Percentiles rank a stretch among this genome's conserved stretches.
phyloP scores from a whole-genome alignment of 1,140 invertebrate genomes.

The Drosophila pseudoobscura region DNA sequence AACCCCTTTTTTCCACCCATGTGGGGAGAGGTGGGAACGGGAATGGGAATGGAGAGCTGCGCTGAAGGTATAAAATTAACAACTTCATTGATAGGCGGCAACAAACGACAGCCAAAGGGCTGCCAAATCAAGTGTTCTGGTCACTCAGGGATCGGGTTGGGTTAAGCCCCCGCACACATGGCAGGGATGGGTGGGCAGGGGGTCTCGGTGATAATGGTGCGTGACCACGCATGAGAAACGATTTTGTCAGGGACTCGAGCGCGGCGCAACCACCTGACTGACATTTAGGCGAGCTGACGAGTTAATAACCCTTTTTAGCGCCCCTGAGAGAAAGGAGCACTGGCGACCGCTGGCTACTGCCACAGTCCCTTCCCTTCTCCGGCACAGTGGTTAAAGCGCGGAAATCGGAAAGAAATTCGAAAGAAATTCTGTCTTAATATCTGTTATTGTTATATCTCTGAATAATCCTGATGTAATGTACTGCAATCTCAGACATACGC shows the following conservation, averaged over 20 bases:
- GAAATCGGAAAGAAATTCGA: too few relatives aligned
- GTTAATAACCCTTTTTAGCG: constrained; percentile 83
- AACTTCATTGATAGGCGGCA: constrained; percentile 75
- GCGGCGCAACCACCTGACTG: constrained; percentile 65
- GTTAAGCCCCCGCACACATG: background rate
- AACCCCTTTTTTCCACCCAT: constrained; percentile 8
- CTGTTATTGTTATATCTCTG: too few relatives aligned
- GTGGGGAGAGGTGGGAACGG: background rate
- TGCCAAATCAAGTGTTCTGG: constrained; percentile 60
- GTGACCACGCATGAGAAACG: constrained; percentile 82
- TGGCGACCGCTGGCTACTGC: constrained; percentile 13
- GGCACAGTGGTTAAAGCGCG: constrained; percentile 15
- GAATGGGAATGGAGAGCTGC: background rate
- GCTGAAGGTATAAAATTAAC: constrained; percentile 73
- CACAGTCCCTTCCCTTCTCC: background rate
- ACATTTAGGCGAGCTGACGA: constrained; percentile 79
- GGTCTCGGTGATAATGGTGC: constrained; percentile 71
- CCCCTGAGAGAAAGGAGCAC: constrained; percentile 9
- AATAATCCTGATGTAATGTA: too few relatives aligned
- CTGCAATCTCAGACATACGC: too few relatives aligned
- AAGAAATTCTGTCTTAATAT: too few relatives aligned
- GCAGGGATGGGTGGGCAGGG: background rate
- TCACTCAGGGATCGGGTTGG: background rate
- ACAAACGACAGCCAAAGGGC: constrained; percentile 43
- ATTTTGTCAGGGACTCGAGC: constrained; percentile 68